phyloP scores from a whole-genome alignment of 2,888 invertebrate genomes.

The Dysmachus trigonus region DNA sequence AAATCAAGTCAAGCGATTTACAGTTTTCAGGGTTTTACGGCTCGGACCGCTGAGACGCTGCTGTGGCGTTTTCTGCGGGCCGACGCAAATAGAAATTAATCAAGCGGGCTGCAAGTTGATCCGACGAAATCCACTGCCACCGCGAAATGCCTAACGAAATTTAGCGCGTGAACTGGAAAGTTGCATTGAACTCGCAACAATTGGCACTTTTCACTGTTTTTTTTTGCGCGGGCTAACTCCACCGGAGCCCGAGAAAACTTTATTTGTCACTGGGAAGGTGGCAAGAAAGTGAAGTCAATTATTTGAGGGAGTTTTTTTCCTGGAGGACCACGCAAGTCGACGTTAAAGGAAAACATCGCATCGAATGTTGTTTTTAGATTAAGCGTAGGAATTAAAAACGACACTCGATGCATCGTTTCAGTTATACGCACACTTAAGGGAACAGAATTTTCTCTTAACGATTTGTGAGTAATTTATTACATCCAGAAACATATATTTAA shows the following conservation, averaged over 20 bases:
- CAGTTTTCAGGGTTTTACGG: constrained; percentile 5
- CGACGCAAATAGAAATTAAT: constrained; percentile 44
- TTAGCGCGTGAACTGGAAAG: constrained; percentile 18
- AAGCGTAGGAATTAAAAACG: not conserved
- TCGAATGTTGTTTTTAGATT: not conserved
- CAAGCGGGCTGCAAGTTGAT: constrained; percentile 21
- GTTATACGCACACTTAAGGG: too few relatives aligned
- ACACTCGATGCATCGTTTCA: not conserved
- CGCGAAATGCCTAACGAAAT: constrained; percentile 9
- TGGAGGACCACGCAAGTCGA: not conserved
- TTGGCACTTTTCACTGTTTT: constrained; percentile 5
- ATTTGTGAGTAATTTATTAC: too few relatives aligned
- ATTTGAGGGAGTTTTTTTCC: not conserved
- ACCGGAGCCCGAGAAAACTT: not conserved
- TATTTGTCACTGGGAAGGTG: not conserved
- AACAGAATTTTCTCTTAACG: too few relatives aligned
- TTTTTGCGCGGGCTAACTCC: not conserved
- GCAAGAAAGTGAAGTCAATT: not conserved
- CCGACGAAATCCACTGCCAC: not conserved
- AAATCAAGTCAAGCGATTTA: constrained; percentile 32
- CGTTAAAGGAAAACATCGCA: too few relatives aligned
- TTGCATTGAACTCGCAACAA: constrained; percentile 4
- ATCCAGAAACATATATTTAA: too few relatives aligned
- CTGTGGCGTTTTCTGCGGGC: not conserved
- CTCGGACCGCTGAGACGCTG: not conserved